Percentiles rank a stretch among this genome's conserved stretches.
Conservation (phyloP, 2,797 vertebrate genomes). For the Psittacula echo region DNA sequence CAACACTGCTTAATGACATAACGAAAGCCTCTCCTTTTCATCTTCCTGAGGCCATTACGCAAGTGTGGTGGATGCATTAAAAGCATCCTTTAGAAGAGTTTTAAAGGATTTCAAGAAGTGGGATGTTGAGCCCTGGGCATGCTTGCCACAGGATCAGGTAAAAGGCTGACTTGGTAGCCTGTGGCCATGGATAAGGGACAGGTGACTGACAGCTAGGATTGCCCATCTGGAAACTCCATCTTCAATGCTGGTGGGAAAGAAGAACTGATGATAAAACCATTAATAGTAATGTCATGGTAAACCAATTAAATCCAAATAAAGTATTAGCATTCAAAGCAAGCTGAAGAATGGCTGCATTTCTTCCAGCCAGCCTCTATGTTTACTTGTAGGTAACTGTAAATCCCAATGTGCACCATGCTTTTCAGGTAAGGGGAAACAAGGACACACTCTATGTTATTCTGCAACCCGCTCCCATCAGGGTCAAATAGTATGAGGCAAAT, state of each 20-base stretch:
- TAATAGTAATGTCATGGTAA: background rate
- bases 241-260: background rate
- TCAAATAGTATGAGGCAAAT: background rate
- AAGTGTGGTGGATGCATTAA: background rate
- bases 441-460: background rate
- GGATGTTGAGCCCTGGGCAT: background rate
- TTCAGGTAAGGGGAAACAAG: background rate
- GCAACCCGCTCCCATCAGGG: background rate
- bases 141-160: background rate
- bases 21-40: background rate
- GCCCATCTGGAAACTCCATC: slow-evolving; percentile 12
- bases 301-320: background rate
- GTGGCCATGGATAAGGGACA: background rate
- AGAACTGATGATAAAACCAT: background rate
- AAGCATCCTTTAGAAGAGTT: background rate
- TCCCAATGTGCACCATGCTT: background rate
- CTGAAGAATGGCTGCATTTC: background rate
- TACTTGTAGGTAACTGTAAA: background rate
- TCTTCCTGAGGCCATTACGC: background rate
- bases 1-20: background rate
- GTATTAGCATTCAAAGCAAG: background rate
- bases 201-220: background rate
- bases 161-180: background rate
- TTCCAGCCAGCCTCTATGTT: background rate
- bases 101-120: background rate